Conservation (phyloP, 2,113 vertebrate genomes). For the Hucho hucho region DNA sequence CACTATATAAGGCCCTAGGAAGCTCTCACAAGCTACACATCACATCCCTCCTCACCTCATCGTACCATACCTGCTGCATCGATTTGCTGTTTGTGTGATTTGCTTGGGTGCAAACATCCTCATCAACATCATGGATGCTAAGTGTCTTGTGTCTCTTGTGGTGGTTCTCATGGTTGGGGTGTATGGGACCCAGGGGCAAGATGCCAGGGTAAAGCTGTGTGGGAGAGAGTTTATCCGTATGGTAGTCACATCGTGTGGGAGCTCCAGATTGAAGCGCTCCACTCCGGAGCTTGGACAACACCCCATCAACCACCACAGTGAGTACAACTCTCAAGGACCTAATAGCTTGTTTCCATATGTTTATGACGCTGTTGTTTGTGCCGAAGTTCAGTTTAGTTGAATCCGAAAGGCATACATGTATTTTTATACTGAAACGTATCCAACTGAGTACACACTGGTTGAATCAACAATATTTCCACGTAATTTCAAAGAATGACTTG, state of each 20-base stretch:
- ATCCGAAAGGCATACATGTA: background rate
- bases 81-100: background rate
- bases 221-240: slow-evolving; percentile 70
- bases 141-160: slow-evolving; percentile 48
- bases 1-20: slow-evolving; percentile 61
- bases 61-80: background rate
- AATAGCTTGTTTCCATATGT: background rate
- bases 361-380: background rate
- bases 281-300: slow-evolving; percentile 27
- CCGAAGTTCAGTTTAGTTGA: background rate
- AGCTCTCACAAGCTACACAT: background rate
- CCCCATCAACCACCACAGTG: slow-evolving; percentile 37
- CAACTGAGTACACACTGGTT: too few relatives aligned
- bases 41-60: background rate
- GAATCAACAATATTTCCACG: too few relatives aligned
- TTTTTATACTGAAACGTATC: too few relatives aligned
- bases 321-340: slow-evolving; percentile 33
- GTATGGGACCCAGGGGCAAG: slow-evolving; percentile 45
- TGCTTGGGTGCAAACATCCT: background rate
- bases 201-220: slow-evolving; percentile 66
- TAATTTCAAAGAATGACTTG: too few relatives aligned
- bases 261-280: slow-evolving; percentile 60
- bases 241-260: slow-evolving; percentile 70
- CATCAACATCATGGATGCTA: slow-evolving; percentile 48
- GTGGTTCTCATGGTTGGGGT: slow-evolving; percentile 45